Base-by-base conservation (phyloP, 2,797 vertebrate species). In the Nyctalus aviator region DNA sequence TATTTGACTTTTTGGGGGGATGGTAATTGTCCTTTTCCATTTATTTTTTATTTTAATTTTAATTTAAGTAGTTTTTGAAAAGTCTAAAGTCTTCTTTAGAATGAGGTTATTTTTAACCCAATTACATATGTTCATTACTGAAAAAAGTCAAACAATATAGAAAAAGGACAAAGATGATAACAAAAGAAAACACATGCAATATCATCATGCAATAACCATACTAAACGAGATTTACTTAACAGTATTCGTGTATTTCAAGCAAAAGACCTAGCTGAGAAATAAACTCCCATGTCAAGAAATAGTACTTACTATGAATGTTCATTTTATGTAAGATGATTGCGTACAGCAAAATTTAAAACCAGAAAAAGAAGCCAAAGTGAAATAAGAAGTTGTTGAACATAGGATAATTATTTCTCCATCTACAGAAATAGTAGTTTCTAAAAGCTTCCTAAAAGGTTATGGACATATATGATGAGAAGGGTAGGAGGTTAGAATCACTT, bases 281-380 rank as follows among this genome's bases (percentile, higher is more conserved):
- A 69, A 62, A 53, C 79, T 87, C 6, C 59, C 25, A 30, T 46
- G 13, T 53, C 64, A 79, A 88, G 13, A 53, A 76, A 55, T 30
- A 32, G 41, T 59, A 35, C 2, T 76, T 59, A 35, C 1, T 76
- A 0, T 48, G 17, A 3, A 12, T 18, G 2, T 35, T 50, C 23
- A 21, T 75, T 71, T 82, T 77, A 57, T 27, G 4, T 44, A 68
- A 90, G 44, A 73, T 83, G 50, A 11, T 41, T 46, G 37, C 62
- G 9, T 53, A 37, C 27, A 68, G 14, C 21, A 32, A 53, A n/a
- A 55, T 69, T 87, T 93, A 55, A 90, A 78, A 46, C 48, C 64
- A 90, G 66, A 50, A 88, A 57, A 85, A 77, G 62, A 90, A 85
- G 62, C 68, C 46, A 76, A 85, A 77, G 25, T 55, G 76, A 94